phyloP scores from a whole-genome alignment of 2,797 vertebrate genomes.

The Pangasius krempfi region DNA sequence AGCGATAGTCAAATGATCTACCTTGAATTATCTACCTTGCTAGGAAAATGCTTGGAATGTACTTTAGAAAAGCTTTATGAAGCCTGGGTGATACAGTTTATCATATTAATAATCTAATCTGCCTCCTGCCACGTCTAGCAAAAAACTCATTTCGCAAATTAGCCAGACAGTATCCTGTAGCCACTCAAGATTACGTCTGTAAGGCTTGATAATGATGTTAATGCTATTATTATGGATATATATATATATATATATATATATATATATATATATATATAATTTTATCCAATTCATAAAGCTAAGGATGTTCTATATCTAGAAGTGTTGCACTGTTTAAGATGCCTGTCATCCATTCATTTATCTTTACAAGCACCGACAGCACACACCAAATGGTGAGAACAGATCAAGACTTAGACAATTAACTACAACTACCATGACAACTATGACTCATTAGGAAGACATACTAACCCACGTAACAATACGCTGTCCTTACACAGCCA shows the following conservation, averaged over 20 bases:
- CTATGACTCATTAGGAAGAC: slow-evolving; percentile 10
- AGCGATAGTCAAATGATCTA: background rate
- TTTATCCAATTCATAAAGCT: background rate
- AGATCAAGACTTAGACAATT: background rate
- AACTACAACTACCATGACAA: slow-evolving; percentile 13
- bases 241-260: too few relatives aligned
- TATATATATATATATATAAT: too few relatives aligned
- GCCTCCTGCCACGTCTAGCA: background rate
- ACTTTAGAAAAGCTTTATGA: background rate
- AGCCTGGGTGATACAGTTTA: background rate
- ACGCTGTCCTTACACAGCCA: background rate
- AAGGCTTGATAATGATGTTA: background rate
- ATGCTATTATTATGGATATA: background rate
- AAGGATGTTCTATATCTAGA: background rate
- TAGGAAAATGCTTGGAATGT: background rate
- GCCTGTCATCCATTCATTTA: background rate
- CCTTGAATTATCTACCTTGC: background rate
- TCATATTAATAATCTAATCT: background rate
- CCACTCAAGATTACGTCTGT: background rate
- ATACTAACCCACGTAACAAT: background rate
- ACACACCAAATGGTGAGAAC: background rate
- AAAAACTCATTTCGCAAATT: background rate
- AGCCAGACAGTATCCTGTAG: background rate
- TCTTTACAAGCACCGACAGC: background rate
- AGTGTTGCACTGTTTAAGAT: background rate